Base-by-base conservation (phyloP, 2,113 vertebrate species). In the Halcyon senegalensis region DNA sequence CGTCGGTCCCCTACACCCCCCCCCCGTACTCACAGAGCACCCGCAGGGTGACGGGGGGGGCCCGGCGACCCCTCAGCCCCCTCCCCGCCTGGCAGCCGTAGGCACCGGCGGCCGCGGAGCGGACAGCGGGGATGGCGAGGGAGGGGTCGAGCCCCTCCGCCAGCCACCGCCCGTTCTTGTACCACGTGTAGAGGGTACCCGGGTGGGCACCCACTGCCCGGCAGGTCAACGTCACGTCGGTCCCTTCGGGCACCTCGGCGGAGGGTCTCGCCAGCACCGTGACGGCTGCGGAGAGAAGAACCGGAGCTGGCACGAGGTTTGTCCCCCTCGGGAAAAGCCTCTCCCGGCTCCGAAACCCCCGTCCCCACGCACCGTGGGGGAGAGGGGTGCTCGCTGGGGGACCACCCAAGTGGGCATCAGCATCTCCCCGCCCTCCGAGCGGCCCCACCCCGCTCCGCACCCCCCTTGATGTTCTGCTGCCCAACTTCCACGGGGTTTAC, bases 131-230 rank as follows among this genome's bases (percentile, higher is more conserved):
- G 50, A 98, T 87, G 2, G 4, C 15, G 13, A 98, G 81, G 5
- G 89, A 63, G 19, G 70, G 5, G 0, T 53, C 69, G 4, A 63
- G 25, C 1, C 97, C 97, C 17, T 98, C 97, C 7, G 88, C 50
- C 66, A 98, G 35, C 98, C 98, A 98, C 1, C 9, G 95, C 44
- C 96, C 86, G 31, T 98, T 98, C 93, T 96, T 98, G 93, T 96
- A 97, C 98, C 98, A 98, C 31, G 80, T 9, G 56, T 97, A 98
- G 81, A 84, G 6, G 0, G 82, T 44, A 1, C 94, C 95, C 1
- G 95, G 72, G 5, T 0, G 60, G 16, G 94, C 77, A 1, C 10
- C 67, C 1, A 69, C 30, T 11, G 96, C 97, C 75, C 94, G 96
- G 81, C 98, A 98, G 31, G 83, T 97, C 93, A 98, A 72, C 0